Base-by-base conservation (phyloP, 2,888 invertebrate genomes). In the Diaphora mendica region DNA sequence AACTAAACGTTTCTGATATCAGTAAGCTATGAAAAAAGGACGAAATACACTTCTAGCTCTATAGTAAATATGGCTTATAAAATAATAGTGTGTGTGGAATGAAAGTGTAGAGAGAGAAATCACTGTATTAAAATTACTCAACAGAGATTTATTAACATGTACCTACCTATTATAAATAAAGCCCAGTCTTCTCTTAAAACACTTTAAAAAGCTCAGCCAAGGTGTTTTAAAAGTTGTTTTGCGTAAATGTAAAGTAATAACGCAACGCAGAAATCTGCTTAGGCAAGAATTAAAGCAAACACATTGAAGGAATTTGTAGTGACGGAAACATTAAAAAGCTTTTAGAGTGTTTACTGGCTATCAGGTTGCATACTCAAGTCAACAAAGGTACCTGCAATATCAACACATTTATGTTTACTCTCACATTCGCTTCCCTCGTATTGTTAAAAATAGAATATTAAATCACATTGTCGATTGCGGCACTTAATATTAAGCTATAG, bases 401-500 rank as follows among this genome's bases (percentile, higher is more conserved):
- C 33, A 70, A 42, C 33, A 67, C 23, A 72, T 66, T 68, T 51
- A 51, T 51, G 23, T 23, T 39, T 26, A 67, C 69, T 0, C 65
- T 55, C 44, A 65, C 70, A 75, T 76, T 48, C 26, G 39, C 20
- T 68, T 62, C 13, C 67, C 42, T 64, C 35, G 42, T 70, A 70
- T 74, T 39, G 67, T 68, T 73, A 7, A 65, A 15, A 75, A 73
- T 4, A 51, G 42, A 77, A 75, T 77, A 75, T 74, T 72, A 70
- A 17, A 42, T 9, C 70, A 68, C 66, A 77, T 82, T 81, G 81
- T 86, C 81, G 80, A 82, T 83, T 80, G 73, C 44, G 75, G 73
- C 78, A 75, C 75, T 77, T 76, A 86, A 76, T 79, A 87, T 86
- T 85, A 83, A 82, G 78, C 79, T 76, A 81, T 84, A 51, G 23